phyloP scores from a whole-genome alignment of 2,888 invertebrate species.

The Nasonia oneida region DNA sequence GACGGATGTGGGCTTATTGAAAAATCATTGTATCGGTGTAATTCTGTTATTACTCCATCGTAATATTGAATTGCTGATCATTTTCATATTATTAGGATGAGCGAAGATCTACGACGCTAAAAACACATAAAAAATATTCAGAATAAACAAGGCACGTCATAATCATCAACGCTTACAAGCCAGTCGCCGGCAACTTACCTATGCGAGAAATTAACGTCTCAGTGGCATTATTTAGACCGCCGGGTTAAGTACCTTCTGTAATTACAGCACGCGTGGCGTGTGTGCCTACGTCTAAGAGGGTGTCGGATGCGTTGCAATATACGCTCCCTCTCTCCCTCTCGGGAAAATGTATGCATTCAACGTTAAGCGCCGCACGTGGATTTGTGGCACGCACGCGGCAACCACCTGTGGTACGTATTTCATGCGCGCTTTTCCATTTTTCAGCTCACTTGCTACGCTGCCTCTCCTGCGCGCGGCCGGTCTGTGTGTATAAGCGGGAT shows the following conservation, averaged over 20 bases:
- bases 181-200: conserved; percentile 31
- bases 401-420: conserved; percentile 59
- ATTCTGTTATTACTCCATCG: no score
- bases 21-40: no score
- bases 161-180: neutral
- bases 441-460: neutral
- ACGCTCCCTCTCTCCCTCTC: neutral
- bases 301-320: conserved; percentile 52
- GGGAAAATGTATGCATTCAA: conserved; percentile 42
- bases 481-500: neutral
- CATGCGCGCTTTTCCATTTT: conserved; percentile 27
- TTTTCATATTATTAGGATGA: no score
- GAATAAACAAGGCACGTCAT: conserved; percentile 6
- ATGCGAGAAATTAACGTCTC: conserved; percentile 50
- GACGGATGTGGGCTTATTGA: neutral
- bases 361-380: conserved; percentile 49
- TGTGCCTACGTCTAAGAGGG: conserved; percentile 30
- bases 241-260: conserved; percentile 55
- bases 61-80: no score
- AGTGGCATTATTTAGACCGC: conserved; percentile 52
- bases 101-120: no score
- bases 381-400: conserved; percentile 47
- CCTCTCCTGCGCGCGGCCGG: neutral
- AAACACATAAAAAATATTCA: neutral
- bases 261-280: conserved; percentile 43